These are phyloP conservation scores for Ellobius talpinus DNA, from an alignment of 2,113 vertebrate genomes.

Conservation along the genomic window DNA sequence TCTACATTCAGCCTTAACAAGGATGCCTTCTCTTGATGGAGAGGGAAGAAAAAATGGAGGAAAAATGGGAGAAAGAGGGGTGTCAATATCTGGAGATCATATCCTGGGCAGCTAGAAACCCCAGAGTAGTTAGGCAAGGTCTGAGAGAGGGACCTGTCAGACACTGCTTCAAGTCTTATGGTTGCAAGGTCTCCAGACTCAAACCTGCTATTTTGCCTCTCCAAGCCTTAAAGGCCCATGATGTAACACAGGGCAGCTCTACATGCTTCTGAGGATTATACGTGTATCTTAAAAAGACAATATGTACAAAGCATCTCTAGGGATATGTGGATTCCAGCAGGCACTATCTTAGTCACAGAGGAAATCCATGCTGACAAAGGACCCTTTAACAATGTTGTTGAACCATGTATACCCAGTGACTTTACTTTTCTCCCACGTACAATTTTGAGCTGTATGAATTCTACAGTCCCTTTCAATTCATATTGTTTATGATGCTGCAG, in stretches of 20 bases:
- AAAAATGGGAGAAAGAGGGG: too few species aligned
- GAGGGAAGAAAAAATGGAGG: too few species aligned
- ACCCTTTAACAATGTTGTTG: neutral
- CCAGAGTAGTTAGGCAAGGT: neutral
- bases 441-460: neutral
- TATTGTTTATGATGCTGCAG: too few species aligned
- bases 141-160: fast-evolving
- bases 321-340: neutral
- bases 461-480: neutral
- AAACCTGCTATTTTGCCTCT: neutral
- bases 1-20: too few species aligned
- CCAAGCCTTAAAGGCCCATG: too few species aligned
- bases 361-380: neutral
- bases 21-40: too few species aligned
- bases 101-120: neutral
- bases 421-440: neutral
- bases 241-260: fast-evolving
- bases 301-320: neutral
- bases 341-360: neutral
- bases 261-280: neutral
- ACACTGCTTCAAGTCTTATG: neutral
- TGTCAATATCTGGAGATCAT: neutral
- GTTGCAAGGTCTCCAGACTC: neutral
- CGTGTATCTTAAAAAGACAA: fast-evolving
- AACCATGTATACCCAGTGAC: neutral